phyloP scores from a whole-genome alignment of 2,888 invertebrate genomes.

The Caenorhabditis sp. region DNA sequence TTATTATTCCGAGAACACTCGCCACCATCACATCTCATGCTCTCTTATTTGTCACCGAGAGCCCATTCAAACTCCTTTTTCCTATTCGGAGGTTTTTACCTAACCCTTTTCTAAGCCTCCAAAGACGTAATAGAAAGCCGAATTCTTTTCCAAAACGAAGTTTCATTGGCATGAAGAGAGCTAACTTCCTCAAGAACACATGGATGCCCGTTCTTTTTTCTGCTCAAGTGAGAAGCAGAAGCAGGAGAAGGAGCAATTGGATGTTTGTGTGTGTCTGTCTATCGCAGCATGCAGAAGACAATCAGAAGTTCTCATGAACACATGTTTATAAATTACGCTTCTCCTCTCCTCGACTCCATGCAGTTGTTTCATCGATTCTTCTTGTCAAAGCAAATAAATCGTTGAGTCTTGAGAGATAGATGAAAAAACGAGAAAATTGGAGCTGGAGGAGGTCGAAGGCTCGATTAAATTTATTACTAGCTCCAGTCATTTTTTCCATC shows the following conservation, averaged over 20 bases:
- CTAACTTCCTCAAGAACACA: conserved; percentile 18
- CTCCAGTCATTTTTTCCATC: conserved; percentile 30
- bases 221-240: conserved; percentile 7
- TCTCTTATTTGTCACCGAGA: background rate
- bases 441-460: conserved; percentile 19
- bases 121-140: background rate
- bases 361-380: conserved; percentile 57
- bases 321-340: conserved; percentile 60
- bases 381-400: conserved; percentile 44
- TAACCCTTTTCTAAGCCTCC: background rate
- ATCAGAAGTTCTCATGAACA: conserved; percentile 61
- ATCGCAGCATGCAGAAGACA: conserved; percentile 42
- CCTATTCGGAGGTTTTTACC: background rate
- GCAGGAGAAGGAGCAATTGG: conserved; percentile 27
- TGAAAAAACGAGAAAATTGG: conserved; percentile 30
- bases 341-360: conserved; percentile 35
- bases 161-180: background rate
- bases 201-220: conserved; percentile 14
- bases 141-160: conserved; percentile 1
- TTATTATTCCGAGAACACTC: conserved; percentile 59
- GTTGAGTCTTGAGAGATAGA: conserved; percentile 39
- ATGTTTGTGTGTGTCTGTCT: conserved; percentile 32
- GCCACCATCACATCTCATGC: conserved; percentile 2
- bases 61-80: background rate
- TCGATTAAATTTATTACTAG: conserved; percentile 23